These are phyloP conservation scores for Phymorhynchus buccinoides DNA, from an alignment of 1,140 invertebrate genomes.

Conservation along the genomic window DNA sequence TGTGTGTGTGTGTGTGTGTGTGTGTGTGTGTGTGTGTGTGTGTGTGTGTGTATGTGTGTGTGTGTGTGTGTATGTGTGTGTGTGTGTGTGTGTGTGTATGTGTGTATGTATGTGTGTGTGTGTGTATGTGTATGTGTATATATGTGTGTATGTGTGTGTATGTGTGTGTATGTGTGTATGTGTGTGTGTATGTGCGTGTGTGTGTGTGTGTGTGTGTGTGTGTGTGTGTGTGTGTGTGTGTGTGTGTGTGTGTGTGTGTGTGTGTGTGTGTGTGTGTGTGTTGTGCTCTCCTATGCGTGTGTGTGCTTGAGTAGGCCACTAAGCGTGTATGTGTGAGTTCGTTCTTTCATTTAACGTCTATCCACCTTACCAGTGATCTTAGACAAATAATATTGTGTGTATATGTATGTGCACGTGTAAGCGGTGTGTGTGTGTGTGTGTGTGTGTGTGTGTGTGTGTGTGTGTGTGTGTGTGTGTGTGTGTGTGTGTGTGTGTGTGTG, in stretches of 20 bases:
- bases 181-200: not conserved
- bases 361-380: no score
- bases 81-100: not conserved
- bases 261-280: not conserved
- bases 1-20: conserved; percentile 2
- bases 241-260: not conserved
- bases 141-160: not conserved
- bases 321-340: not conserved
- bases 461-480: not conserved
- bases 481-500: not conserved
- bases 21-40: not conserved
- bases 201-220: not conserved
- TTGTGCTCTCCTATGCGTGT: not conserved
- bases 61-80: not conserved
- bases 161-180: not conserved
- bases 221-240: not conserved
- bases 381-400: no score
- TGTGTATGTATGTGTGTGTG: not conserved
- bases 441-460: not conserved
- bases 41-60: conserved; percentile 2
- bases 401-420: not conserved
- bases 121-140: not conserved
- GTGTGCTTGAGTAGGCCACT: not conserved
- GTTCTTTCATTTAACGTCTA: no score
- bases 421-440: not conserved